Evolutionary conservation across 2,888 invertebrate genomes (phyloP), one percentile per base, ranked within the genome.

Genomic region (Coenonympha arcania): DNA sequence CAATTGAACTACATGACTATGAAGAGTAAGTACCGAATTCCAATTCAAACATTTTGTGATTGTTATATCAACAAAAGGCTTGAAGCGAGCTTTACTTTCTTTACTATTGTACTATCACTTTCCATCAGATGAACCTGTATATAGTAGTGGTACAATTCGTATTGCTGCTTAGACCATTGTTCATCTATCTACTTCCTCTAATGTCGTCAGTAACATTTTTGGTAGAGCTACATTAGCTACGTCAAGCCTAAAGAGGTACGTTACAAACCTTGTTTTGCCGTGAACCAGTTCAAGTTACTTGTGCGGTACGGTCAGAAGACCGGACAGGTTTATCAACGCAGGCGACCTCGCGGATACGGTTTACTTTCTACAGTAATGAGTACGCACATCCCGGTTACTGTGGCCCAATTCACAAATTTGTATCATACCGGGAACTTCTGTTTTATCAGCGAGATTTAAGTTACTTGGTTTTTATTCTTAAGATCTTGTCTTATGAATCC

Each of bases 351-450:
- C 83, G 84, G 82, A 85, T 81, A 73, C 75, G 76, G 76, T 79
- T 79, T 83, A 83, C 84, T 83, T 83, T 79, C 78, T 73, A 71
- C 76, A 69, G 70, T 74, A 82, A 79, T 72, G 77, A 76, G 77
- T 66, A 63, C 75, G 63, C 75, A 73, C 67, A 74, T 76, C 73
- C 77, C 73, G 72, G 68, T 71, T 66, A 62, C 57, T 55, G 55
- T 65, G 66, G 9, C 40, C 55, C 28, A 40, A 47, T 52, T 50
- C 39, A 34, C 46, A 24, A 28, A 28, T 48, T 41, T 30, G 28
- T 8, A 31, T 31, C 45, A 16, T 16, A 34, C 8, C 15, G n/a
- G 34, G 22, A 24, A 13, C 24, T 15, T 9, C 9, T 2, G 8
- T 15, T 15, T 20, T 39, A 20, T 13, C 24, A 9, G 24, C 15